Evolutionary conservation across 2,888 invertebrate genomes (phyloP), one percentile per base, ranked within the genome.

Genomic region (Leptarthrus brevirostris): DNA sequence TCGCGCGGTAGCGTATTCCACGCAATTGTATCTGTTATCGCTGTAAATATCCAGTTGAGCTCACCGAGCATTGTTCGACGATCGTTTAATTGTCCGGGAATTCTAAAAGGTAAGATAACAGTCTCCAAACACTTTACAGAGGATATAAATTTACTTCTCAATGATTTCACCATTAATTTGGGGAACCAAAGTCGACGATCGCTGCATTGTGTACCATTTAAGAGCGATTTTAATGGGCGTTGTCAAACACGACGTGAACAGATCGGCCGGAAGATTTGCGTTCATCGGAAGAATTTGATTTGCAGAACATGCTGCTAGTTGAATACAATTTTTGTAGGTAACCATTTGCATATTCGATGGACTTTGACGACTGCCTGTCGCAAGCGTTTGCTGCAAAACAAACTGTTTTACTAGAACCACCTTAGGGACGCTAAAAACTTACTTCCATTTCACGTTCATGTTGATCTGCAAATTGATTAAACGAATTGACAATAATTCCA

Each of bases 1-100:
- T 98, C 97, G 85, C 94, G 89, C 3, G 97, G 96, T 80, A 99
- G 87, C 49, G 94, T 94, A 83, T 97, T 97, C 98, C 98, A 99
- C 0, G 99, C 99, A 82, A 99, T 98, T 8, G 99, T 99, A 85
- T 99, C 99, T 0, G 99, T 99, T 79, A 99, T 97, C 53, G 99
- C 98, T 1, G 99, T 99, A 87, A 99, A 99, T 83, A 99, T 98
- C 99, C 99, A 99, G 88, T 99, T 99, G 75, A 99, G 87, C 87
- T 99, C 98, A 58, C 99, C 99, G 78, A 98, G 88, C 95, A 98
- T 96, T 26, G 99, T 98, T 80, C 97, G 89, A 18, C 98, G 89
- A 86, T 98, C 98, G 78, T 93, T 94, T 79, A 97, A 89, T 82
- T 94, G 93, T 1, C 99, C 99, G 5, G 98, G 98, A 80, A 99